Evolutionary conservation across 2,888 invertebrate genomes (phyloP).

Genomic region (Pterobdella sp.): DNA sequence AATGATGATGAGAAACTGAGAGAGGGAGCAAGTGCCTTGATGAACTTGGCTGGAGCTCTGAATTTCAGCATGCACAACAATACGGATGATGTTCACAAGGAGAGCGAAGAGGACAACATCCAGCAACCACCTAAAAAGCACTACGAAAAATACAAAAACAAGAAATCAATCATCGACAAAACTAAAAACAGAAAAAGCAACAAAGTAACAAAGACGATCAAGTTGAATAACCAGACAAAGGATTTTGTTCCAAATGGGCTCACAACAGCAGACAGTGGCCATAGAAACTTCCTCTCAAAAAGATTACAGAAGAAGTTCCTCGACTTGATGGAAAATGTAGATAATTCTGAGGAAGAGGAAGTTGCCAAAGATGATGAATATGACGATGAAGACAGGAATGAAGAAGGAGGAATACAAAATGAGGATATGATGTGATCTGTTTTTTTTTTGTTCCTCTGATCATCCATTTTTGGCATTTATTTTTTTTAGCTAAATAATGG

Average conservation of each 20-base stretch:
- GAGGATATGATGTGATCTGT: not conserved
- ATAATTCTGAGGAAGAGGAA: not conserved
- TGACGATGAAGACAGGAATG: not conserved
- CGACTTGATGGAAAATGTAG: not conserved
- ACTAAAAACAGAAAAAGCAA: not conserved
- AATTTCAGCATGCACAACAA: not conserved
- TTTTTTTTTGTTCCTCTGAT: too few relatives aligned
- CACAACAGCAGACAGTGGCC: not conserved
- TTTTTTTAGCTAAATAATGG: too few relatives aligned
- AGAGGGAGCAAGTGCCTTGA: conserved; percentile 69
- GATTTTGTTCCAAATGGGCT: conserved; percentile 24
- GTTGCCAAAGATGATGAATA: not conserved
- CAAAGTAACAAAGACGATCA: not conserved
- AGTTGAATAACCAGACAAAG: not conserved
- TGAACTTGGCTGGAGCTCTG: conserved; percentile 61
- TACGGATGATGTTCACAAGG: not conserved
- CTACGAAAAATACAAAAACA: not conserved
- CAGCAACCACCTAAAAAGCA: not conserved
- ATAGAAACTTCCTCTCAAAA: conserved; percentile 18
- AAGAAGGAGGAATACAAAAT: not conserved
- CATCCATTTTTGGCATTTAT: too few relatives aligned
- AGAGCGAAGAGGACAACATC: not conserved
- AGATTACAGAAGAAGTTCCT: conserved; percentile 23
- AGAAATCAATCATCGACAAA: not conserved
- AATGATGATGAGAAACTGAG: conserved; percentile 53